phyloP scores from a whole-genome alignment of 2,888 invertebrate genomes.

The Lymantria monacha region DNA sequence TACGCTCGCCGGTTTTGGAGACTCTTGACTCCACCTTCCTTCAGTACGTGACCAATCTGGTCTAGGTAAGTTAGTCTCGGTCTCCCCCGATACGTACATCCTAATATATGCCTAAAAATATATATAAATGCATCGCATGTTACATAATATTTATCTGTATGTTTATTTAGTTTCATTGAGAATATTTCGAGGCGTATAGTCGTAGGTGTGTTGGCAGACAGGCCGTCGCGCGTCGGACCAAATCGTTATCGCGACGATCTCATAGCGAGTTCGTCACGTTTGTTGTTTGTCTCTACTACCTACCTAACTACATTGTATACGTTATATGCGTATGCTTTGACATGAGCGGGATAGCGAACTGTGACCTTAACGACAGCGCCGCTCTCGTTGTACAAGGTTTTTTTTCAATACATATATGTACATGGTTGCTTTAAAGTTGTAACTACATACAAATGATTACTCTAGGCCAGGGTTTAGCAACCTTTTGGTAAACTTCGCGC shows the following conservation, averaged over 20 bases:
- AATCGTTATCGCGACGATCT: slow-evolving; percentile 20
- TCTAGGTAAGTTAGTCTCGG: too few species aligned
- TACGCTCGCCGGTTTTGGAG: too few species aligned
- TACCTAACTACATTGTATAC: neutral
- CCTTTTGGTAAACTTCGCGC: too few species aligned
- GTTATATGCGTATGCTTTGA: slow-evolving; percentile 1
- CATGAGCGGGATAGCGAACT: neutral
- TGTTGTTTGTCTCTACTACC: slow-evolving; percentile 8
- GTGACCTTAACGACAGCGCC: neutral
- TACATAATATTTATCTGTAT: too few species aligned
- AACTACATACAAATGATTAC: too few species aligned
- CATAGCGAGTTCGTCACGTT: slow-evolving; percentile 26
- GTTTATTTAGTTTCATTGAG: neutral
- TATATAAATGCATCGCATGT: too few species aligned
- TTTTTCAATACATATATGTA: neutral
- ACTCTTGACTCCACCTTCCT: too few species aligned
- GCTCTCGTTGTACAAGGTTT: neutral
- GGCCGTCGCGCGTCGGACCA: slow-evolving; percentile 13
- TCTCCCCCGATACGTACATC: too few species aligned
- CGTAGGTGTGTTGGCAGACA: slow-evolving; percentile 12
- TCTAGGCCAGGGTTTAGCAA: too few species aligned
- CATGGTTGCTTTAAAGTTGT: neutral
- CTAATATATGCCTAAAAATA: too few species aligned
- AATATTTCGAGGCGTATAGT: neutral
- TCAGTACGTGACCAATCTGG: too few species aligned